These are phyloP conservation scores for Eurois occulta DNA, from an alignment of 2,888 invertebrate species.

Conservation along the genomic window DNA sequence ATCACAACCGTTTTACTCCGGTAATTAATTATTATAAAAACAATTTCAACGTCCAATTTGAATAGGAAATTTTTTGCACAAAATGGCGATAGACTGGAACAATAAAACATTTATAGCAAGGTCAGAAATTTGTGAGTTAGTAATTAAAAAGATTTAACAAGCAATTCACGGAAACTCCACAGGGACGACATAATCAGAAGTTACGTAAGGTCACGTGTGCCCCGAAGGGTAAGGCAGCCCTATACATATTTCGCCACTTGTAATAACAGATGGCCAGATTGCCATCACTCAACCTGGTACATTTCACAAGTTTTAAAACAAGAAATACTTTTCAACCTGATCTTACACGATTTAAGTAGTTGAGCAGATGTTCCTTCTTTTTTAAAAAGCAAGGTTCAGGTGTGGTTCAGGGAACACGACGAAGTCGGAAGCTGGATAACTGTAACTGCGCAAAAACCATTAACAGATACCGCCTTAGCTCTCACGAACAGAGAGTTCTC, in stretches of 20 bases:
- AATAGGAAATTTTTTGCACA: constrained; percentile 19
- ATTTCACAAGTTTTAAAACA: not conserved
- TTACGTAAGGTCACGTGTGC: not conserved
- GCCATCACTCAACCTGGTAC: not conserved
- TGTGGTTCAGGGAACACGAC: not conserved
- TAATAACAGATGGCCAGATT: not conserved
- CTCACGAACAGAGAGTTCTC: too few relatives aligned
- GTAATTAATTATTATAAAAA: constrained; percentile 27
- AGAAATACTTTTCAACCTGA: not conserved
- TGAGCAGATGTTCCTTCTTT: not conserved
- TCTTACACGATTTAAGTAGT: not conserved
- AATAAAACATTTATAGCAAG: constrained; percentile 20
- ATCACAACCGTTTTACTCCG: not conserved
- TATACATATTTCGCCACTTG: not conserved
- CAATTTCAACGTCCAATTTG: constrained; percentile 28
- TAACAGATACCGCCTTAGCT: not conserved
- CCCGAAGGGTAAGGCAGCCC: not conserved
- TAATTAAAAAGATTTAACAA: constrained; percentile 21
- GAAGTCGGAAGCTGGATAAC: not conserved
- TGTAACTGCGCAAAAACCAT: constrained; percentile 1
- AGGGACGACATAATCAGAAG: not conserved
- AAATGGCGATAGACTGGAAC: constrained; percentile 11
- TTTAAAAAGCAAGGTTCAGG: not conserved
- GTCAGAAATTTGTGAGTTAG: not conserved
- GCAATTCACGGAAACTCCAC: constrained; percentile 8